These are phyloP conservation scores for Hycleus phaleratus DNA, from an alignment of 1,140 invertebrate species.

Conservation along the genomic window DNA sequence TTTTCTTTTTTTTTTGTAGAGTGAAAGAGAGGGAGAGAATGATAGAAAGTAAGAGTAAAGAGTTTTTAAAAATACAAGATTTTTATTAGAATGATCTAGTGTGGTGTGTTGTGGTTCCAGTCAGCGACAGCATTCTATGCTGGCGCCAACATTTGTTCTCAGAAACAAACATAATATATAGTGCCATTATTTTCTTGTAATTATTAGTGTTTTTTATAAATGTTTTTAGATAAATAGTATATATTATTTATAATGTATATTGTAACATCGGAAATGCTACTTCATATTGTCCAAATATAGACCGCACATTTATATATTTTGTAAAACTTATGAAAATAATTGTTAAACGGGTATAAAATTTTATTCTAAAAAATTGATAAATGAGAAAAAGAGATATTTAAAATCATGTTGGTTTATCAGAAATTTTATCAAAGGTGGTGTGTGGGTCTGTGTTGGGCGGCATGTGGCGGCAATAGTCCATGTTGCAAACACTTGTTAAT, in stretches of 20 bases:
- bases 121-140: slow-evolving; percentile 16
- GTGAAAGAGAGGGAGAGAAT: slow-evolving; percentile 22
- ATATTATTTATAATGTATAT: slow-evolving; percentile 37
- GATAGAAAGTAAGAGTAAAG: slow-evolving; percentile 7
- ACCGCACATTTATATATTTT: too few relatives aligned
- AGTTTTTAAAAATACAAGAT: slow-evolving; percentile 3
- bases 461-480: too few relatives aligned
- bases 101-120: slow-evolving; percentile 28
- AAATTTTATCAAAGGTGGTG: too few relatives aligned
- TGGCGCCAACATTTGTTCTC: slow-evolving; percentile 23
- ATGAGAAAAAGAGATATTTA: neutral
- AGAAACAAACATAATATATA: slow-evolving; percentile 34
- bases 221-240: slow-evolving; percentile 39
- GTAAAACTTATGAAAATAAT: too few relatives aligned
- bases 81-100: slow-evolving; percentile 30
- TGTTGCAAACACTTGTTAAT: slow-evolving; percentile 35
- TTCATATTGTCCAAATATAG: too few relatives aligned
- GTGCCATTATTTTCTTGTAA: slow-evolving; percentile 42
- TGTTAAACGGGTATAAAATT: too few relatives aligned
- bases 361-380: too few relatives aligned
- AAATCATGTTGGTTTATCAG: neutral
- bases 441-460: too few relatives aligned
- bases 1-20: slow-evolving; percentile 22
- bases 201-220: slow-evolving; percentile 39
- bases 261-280: too few relatives aligned